Percentiles rank a stretch among this genome's conserved stretches.
Evolutionary conservation across 2,888 invertebrate genomes (phyloP).

Genomic region (Itoplectis maculator): DNA sequence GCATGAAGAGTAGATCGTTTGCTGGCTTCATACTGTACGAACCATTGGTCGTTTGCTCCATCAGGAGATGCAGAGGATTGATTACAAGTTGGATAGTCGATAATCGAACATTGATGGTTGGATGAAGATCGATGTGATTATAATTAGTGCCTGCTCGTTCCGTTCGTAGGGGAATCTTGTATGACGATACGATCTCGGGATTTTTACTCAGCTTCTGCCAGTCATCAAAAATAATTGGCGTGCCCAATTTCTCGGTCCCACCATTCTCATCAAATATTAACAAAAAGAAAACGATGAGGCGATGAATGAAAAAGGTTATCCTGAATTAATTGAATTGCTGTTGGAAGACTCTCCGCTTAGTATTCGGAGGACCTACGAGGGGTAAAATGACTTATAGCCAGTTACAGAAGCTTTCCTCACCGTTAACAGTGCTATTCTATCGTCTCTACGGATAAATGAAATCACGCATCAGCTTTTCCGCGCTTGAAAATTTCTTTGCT

Average conservation of each 20-base stretch:
- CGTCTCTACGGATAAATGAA: neutral
- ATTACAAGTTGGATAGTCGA: neutral
- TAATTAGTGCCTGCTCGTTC: neutral
- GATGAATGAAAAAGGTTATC: slow-evolving; percentile 1
- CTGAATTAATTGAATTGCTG: neutral
- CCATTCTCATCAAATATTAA: neutral
- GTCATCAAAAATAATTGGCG: neutral
- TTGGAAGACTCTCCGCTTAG: neutral
- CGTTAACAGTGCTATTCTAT: neutral
- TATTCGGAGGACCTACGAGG: neutral
- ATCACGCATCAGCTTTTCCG: too few relatives aligned
- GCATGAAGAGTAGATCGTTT: too few relatives aligned
- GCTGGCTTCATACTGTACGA: neutral
- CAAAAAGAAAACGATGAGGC: neutral
- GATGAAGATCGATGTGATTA: too few relatives aligned
- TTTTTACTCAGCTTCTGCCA: too few relatives aligned
- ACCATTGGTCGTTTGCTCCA: neutral
- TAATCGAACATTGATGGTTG: neutral
- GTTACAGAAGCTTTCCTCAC: neutral
- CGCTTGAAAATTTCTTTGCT: too few relatives aligned
- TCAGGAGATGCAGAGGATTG: neutral
- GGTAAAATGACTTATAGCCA: slow-evolving; percentile 3
- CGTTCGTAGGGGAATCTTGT: neutral
- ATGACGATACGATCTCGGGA: too few relatives aligned
- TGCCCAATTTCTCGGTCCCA: too few relatives aligned